Base-by-base conservation (phyloP, 2,113 vertebrate genomes). In the Aptenodytes forsteri region DNA sequence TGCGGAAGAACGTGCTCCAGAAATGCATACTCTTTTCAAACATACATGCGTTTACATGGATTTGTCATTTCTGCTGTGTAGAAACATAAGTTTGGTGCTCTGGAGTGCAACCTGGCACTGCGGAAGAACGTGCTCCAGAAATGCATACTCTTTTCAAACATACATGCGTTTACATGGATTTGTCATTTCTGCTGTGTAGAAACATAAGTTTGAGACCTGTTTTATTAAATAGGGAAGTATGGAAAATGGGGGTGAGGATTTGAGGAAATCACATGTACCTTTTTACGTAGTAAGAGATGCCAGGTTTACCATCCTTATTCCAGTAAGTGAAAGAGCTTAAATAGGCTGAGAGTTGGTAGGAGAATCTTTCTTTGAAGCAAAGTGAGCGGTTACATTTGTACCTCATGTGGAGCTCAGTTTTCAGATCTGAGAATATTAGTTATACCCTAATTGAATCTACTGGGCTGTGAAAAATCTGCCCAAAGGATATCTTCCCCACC, bases 1-100 rank as follows among this genome's bases (percentile, higher is more conserved):
- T 44, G 26, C n/a, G 17, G 81, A 47, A 71, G 52, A 66, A 11
- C 1, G 2, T 81, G 36, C 34, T 75, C 8, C 54, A 44, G 66
- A 40, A 73, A 54, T 34, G 9, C 1, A 0, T 25, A 3, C 2
- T 16, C 16, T 32, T 58, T 84, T 59, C 47, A 58, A 75, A 8
- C 16, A 10, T 4, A 1, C 0, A 0, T 7, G 4, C 30, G 13
- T 49, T 80, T 76, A 23, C 10, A 1, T 18, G 38, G 16, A 4
- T 67, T 62, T 62, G 5, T 40, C 1, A 16, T 67, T 90, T 76
- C 70, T 94, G 2, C 16, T 4, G 1, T 1, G 2, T 10, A 34
- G n/a, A 61, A 46, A 22, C 5, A 3, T 4, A 38, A 23, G 16
- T 58, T 34, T 40, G 52, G 29, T 42, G 42, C 34, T 70, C 12